These are phyloP conservation scores for Chaetoderma sp. DNA, from an alignment of 2,888 invertebrate species.

Conservation along the genomic window DNA sequence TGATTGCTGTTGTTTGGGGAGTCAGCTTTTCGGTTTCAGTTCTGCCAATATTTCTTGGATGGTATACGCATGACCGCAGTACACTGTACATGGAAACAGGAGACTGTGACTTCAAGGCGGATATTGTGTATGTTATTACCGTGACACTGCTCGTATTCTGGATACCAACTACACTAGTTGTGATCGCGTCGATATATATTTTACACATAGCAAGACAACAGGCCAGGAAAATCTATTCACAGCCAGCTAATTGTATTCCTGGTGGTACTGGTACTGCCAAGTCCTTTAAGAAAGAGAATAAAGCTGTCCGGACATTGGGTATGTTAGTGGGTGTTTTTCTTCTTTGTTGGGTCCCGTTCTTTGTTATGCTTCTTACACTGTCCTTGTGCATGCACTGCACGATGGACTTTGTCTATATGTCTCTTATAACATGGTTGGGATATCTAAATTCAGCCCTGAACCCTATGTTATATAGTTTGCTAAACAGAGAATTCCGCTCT, in stretches of 20 bases:
- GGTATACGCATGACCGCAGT: slow-evolving; percentile 68
- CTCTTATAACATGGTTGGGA: slow-evolving; percentile 35
- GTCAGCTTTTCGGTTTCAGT: slow-evolving; percentile 61
- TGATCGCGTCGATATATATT: slow-evolving; percentile 59
- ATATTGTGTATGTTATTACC: slow-evolving; percentile 60
- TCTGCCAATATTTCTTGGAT: slow-evolving; percentile 63
- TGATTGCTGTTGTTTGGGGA: slow-evolving; percentile 55
- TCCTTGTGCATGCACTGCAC: slow-evolving; percentile 3
- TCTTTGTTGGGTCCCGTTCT: slow-evolving; percentile 8
- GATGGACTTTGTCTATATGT: neutral
- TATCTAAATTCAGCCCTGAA: slow-evolving; percentile 51
- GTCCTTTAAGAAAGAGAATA: neutral
- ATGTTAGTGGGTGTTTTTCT: slow-evolving; percentile 11
- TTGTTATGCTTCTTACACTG: slow-evolving; percentile 6
- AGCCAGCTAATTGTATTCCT: neutral
- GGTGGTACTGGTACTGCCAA: neutral
- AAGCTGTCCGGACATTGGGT: slow-evolving; percentile 8
- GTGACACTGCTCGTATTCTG: slow-evolving; percentile 63
- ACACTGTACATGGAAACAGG: slow-evolving; percentile 48
- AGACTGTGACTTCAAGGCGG: slow-evolving; percentile 48
- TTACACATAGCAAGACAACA: slow-evolving; percentile 59
- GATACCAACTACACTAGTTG: slow-evolving; percentile 61
- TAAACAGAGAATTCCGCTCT: slow-evolving; percentile 18
- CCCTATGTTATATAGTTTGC: slow-evolving; percentile 50
- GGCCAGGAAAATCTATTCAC: slow-evolving; percentile 47